Conservation (phyloP, 2,888 invertebrate genomes). For the Leucophora obtusa region DNA sequence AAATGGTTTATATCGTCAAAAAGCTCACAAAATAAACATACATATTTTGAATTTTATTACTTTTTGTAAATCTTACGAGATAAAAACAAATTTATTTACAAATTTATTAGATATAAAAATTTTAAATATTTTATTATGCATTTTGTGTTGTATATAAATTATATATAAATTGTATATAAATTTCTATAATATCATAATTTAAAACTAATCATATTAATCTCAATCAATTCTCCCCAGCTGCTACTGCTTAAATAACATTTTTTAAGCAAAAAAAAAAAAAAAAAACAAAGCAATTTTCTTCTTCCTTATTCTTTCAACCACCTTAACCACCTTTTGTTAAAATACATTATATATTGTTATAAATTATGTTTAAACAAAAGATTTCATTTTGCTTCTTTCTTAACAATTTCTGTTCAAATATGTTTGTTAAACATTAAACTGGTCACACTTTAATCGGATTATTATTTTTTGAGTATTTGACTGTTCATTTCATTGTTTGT, state of each 20-base stretch:
- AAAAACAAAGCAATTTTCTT: neutral
- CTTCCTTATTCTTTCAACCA: conserved; percentile 15
- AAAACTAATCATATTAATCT: neutral
- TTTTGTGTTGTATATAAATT: too few species aligned
- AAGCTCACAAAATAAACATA: too few species aligned
- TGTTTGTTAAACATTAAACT: conserved; percentile 22
- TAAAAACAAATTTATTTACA: neutral
- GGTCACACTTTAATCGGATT: conserved; percentile 47
- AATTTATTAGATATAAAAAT: too few species aligned
- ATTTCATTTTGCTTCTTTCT: neutral
- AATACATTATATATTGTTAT: neutral
- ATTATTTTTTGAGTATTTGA: conserved; percentile 2
- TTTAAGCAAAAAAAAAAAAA: neutral
- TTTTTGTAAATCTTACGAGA: neutral
- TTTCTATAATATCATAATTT: too few species aligned
- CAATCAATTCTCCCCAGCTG: conserved; percentile 21
- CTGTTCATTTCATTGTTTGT: conserved; percentile 19
- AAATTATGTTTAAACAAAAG: conserved; percentile 16
- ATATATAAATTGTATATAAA: too few species aligned
- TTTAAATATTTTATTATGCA: too few species aligned
- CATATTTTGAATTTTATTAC: neutral
- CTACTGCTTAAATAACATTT: neutral
- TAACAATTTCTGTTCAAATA: conserved; percentile 20
- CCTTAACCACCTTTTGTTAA: conserved; percentile 4
- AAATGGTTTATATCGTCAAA: too few species aligned